Percentiles rank a stretch among this genome's conserved stretches.
Conservation (phyloP, 2,797 vertebrate species). For the Phrynocephalus guinanensis region DNA sequence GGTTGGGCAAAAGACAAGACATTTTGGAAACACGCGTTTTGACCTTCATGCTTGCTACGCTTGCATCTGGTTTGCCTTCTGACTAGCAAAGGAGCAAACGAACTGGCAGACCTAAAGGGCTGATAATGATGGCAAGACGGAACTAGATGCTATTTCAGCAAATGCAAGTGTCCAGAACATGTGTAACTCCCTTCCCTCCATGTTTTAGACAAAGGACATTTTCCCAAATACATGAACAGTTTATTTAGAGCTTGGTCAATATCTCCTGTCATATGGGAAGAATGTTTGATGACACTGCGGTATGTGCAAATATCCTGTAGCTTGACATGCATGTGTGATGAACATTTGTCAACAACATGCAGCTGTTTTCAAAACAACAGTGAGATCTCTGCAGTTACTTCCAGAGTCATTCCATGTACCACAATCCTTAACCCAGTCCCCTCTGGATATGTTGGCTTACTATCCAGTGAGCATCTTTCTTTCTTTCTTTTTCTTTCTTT, state of each 20-base stretch:
- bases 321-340: neutral
- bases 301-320: neutral
- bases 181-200: neutral
- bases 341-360: neutral
- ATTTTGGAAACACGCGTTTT: neutral
- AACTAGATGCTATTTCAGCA: neutral
- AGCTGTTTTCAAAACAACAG: neutral
- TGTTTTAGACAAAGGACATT: neutral
- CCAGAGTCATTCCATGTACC: neutral
- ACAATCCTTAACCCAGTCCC: neutral
- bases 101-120: neutral
- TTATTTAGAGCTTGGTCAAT: conserved; percentile 5
- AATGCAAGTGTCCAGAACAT: neutral
- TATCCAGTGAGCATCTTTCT: neutral
- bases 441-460: neutral
- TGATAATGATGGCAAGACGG: neutral
- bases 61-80: neutral
- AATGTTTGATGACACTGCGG: neutral
- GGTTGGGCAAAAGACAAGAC: too few relatives aligned
- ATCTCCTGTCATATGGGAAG: conserved; percentile 1
- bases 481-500: too few relatives aligned
- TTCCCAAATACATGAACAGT: neutral
- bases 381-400: neutral
- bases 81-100: too few relatives aligned
- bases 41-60: neutral